Base-by-base conservation (phyloP, 1,140 invertebrate genomes). In the Oscheius sp. region DNA sequence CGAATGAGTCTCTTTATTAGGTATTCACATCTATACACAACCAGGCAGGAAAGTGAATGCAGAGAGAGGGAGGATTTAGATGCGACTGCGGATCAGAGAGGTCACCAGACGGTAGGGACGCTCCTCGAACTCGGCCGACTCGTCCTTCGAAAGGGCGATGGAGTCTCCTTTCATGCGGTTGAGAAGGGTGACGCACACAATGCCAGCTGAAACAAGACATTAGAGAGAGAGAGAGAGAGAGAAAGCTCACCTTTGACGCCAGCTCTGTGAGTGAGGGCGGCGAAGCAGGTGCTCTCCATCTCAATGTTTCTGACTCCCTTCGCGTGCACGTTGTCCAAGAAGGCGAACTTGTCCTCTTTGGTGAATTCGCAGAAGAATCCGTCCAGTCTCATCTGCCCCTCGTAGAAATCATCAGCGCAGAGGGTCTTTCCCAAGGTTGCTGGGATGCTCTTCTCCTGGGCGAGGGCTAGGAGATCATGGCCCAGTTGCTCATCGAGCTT, bases 351-450 rank as follows among this genome's bases (percentile, higher is more conserved):
- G 55, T 99, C 94, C 0, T 88, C 86, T 84, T 93, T 91, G 1
- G 88, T 90, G 85, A 93, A 97, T 69, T 96, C 93, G 85, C 95
- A 98, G 86, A 98, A 97, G 3, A 94, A 94, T 1, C 96, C 96
- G 85, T 99, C 95, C 69, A 97, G 85, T 68, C 96, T 89, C 2
- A 91, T 95, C 87, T 97, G 93, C 67, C 91, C 94, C 90, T 99
- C 95, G 85, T 98, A 98, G 85, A 98, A 98, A 85, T 98, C 95
- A 79, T 93, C 90, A 3, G 94, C 93, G 85, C 94, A 97, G 88
- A 97, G 91, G 0, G 95, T 98, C 84, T 91, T 95, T 31, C 96
- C 96, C 35, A 88, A 88, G 0, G 91, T 91, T 34, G 75, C 79
- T 20, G 78, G 70, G 20, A 80, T 77, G 83, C 92, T 91, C 73